phyloP scores from a whole-genome alignment of 2,113 vertebrate species.

The Burhinus oedicnemus region DNA sequence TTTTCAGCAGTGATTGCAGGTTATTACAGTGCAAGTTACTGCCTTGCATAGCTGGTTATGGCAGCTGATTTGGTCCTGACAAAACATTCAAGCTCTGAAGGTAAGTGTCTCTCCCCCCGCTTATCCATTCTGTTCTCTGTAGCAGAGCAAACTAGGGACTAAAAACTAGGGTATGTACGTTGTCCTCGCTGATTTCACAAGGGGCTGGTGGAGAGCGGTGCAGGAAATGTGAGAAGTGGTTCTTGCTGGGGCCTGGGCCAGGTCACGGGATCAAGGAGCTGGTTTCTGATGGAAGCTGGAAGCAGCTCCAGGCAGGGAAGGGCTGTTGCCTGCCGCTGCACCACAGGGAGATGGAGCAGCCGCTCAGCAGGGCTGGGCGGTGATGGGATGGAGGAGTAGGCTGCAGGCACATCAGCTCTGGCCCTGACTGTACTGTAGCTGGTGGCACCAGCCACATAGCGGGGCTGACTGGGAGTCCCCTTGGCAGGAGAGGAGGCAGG shows the following conservation, averaged over 20 bases:
- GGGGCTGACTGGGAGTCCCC: background rate
- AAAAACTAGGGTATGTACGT: background rate
- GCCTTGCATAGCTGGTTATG: background rate
- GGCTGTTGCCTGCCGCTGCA: accelerated
- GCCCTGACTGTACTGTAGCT: background rate
- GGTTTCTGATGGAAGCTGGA: background rate
- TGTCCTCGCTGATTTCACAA: accelerated
- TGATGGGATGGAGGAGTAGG: background rate
- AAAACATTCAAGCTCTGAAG: background rate
- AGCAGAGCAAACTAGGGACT: background rate
- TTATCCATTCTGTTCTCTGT: background rate
- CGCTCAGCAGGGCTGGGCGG: background rate
- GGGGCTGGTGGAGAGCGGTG: background rate
- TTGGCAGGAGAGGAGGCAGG: background rate
- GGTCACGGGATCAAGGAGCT: background rate
- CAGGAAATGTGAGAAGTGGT: background rate
- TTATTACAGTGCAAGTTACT: background rate
- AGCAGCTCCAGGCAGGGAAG: background rate
- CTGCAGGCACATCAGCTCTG: background rate
- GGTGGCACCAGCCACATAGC: background rate
- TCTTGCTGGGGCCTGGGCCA: background rate
- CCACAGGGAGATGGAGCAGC: accelerated
- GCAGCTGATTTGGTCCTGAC: background rate
- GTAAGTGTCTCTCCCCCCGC: background rate
- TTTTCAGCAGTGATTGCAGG: background rate